These are phyloP conservation scores for Drosophila silvestris DNA, from an alignment of 2,888 invertebrate genomes.

Conservation along the genomic window DNA sequence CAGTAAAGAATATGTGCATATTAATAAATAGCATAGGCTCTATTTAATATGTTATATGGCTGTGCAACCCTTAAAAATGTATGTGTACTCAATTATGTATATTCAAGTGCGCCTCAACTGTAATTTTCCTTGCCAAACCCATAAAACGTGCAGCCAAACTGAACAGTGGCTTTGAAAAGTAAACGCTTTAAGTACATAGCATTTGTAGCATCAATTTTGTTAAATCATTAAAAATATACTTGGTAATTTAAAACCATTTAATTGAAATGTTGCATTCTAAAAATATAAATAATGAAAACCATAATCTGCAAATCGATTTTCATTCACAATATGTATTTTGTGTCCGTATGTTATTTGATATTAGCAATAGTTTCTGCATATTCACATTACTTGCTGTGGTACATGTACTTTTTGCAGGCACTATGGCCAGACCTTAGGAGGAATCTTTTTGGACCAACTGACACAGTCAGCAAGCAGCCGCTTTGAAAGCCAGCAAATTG, in stretches of 20 bases:
- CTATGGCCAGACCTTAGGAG: constrained; percentile 4
- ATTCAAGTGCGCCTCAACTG: not conserved
- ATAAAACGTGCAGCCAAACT: not conserved
- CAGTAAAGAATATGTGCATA: constrained; percentile 35
- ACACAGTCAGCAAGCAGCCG: constrained; percentile 13
- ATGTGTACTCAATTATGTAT: not conserved
- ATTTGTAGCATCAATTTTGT: not conserved
- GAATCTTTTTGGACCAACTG: constrained; percentile 2
- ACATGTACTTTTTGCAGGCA: constrained; percentile 21
- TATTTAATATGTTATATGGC: constrained; percentile 16
- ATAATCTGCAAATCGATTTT: not conserved
- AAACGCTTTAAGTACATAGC: not conserved
- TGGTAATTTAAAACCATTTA: not conserved
- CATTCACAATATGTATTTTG: not conserved
- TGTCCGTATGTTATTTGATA: not conserved
- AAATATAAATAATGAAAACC: not conserved
- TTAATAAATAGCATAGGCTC: constrained; percentile 24
- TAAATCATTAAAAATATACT: not conserved
- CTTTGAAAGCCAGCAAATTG: constrained; percentile 59
- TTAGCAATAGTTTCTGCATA: not conserved
- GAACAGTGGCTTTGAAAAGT: not conserved
- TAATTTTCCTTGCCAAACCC: not conserved
- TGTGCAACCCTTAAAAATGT: not conserved
- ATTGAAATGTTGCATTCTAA: not conserved
- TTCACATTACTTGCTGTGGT: constrained; percentile 1